A percentile compares a stretch with the other conserved stretches of the same genome.
Conservation (phyloP, 2,888 invertebrate species). For the Dimorphilus gyrociliatus region DNA sequence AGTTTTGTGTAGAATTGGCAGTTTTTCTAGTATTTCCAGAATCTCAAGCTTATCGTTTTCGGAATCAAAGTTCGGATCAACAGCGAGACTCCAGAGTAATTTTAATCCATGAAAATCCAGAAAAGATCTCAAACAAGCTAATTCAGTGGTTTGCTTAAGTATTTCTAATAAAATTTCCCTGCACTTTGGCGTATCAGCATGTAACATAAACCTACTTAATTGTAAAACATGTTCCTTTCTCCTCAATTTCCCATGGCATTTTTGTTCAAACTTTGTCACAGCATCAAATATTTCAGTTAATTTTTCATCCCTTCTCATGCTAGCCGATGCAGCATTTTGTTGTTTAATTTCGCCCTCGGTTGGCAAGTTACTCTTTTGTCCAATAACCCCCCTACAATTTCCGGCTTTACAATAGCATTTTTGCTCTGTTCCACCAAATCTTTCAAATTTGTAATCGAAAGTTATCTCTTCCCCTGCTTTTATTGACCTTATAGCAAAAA, state of each 20-base stretch:
- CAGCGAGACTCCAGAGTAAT: slow-evolving; percentile 81
- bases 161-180: slow-evolving; percentile 54
- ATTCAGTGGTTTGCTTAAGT: slow-evolving; percentile 47
- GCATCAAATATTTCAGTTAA: no score
- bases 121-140: slow-evolving; percentile 48
- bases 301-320: no score
- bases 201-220: slow-evolving; percentile 74
- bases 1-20: slow-evolving; percentile 83
- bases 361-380: slow-evolving; percentile 38
- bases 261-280: no score
- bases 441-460: slow-evolving; percentile 93
- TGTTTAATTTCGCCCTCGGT: slow-evolving; percentile 25
- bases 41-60: slow-evolving; percentile 42
- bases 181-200: slow-evolving; percentile 64
- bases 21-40: slow-evolving; percentile 59
- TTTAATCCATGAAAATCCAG: slow-evolving; percentile 69
- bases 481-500: slow-evolving; percentile 74
- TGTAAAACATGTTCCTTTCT: slow-evolving; percentile 76
- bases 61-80: slow-evolving; percentile 42
- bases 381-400: slow-evolving; percentile 86
- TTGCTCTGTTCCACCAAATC: slow-evolving; percentile 93
- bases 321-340: slow-evolving; percentile 12
- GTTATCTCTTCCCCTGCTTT: slow-evolving; percentile 81
- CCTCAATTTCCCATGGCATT: no score
- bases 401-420: slow-evolving; percentile 78